Evolutionary conservation across 2,888 invertebrate species (phyloP).

Genomic region (Coronaproctus castanopsis): DNA sequence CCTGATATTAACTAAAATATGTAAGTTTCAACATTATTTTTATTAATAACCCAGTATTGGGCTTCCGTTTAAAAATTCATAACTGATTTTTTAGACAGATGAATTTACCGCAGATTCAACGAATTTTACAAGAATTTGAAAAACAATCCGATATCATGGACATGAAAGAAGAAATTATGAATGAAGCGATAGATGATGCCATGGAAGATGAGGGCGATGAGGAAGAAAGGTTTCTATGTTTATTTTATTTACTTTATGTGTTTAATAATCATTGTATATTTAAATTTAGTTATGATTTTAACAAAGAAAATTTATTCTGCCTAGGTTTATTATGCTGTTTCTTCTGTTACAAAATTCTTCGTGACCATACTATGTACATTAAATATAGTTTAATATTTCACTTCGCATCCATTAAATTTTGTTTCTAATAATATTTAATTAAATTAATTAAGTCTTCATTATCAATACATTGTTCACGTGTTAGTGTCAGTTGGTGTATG

Average conservation of each 20-base stretch:
- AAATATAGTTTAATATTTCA: no score
- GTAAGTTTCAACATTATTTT: no score
- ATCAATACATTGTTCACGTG: no score
- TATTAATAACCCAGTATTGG: not conserved
- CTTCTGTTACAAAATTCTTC: no score
- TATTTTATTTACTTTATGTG: not conserved
- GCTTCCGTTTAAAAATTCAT: no score
- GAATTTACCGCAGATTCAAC: conserved; percentile 96
- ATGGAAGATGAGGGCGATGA: conserved; percentile 97
- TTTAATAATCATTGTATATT: not conserved
- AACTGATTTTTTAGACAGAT: conserved; percentile 45
- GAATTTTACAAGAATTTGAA: conserved; percentile 92
- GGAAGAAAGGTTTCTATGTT: conserved; percentile 60
- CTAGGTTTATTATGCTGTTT: not conserved
- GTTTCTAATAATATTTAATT: no score
- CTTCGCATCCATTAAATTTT: no score
- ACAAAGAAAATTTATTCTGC: no score
- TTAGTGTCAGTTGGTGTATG: no score
- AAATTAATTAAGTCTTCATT: no score
- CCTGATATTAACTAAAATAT: no score
- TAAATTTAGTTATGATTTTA: conserved; percentile 1
- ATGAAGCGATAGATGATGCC: conserved; percentile 97
- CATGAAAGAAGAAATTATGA: conserved; percentile 99
- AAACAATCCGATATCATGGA: conserved; percentile 99
- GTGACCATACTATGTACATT: no score